A percentile compares a stretch with the other conserved stretches of the same genome.
These are phyloP conservation scores for Macropodus opercularis DNA, from an alignment of 2,797 vertebrate species.

Conservation along the genomic window DNA sequence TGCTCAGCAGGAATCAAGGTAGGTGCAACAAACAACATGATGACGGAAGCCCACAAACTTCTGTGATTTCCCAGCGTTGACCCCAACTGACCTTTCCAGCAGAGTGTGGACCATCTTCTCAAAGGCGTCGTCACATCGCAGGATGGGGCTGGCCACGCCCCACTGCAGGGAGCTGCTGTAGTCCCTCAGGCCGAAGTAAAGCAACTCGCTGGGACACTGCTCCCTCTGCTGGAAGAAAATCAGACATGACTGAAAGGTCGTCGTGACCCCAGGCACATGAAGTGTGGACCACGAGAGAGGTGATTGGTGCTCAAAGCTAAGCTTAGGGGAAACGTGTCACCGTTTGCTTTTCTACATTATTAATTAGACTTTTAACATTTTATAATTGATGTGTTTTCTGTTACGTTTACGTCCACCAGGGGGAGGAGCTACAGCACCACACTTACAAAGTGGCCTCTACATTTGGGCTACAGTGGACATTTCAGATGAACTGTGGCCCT, in stretches of 20 bases:
- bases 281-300: no score
- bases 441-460: background rate
- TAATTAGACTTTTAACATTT: no score
- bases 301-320: no score
- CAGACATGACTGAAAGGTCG: background rate
- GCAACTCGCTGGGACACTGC: slow-evolving; percentile 79
- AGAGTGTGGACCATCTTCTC: slow-evolving; percentile 97
- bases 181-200: slow-evolving; percentile 95
- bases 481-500: no score
- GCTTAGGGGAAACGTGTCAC: no score
- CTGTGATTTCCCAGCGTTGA: background rate
- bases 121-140: slow-evolving; percentile 95
- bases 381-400: no score
- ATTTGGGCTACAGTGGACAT: background rate
- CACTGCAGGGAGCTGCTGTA: slow-evolving; percentile 96
- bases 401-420: slow-evolving; percentile 39
- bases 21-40: background rate
- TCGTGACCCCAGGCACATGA: no score
- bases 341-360: no score
- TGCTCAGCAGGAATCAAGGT: background rate
- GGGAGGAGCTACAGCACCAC: slow-evolving; percentile 27
- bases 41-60: background rate
- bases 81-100: slow-evolving; percentile 87
- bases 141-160: slow-evolving; percentile 95
- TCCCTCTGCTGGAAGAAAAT: slow-evolving; percentile 83